Percentiles rank a stretch among this genome's conserved stretches.
Conservation (phyloP, 35 echinoderm and acorn worm genomes). For the Ptychodera flava region DNA sequence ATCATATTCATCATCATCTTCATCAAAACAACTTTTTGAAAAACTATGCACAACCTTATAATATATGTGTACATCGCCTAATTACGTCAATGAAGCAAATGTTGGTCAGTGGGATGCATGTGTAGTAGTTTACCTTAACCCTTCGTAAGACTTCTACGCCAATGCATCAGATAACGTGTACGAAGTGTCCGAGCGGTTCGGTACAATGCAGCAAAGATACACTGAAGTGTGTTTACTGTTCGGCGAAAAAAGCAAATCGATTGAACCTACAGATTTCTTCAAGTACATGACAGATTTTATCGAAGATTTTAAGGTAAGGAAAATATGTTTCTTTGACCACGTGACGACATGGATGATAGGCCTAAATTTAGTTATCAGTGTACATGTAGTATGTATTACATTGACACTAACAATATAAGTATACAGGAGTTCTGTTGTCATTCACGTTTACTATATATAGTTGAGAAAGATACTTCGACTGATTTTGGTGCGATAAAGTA, state of each 20-base stretch:
- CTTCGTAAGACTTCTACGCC: constrained; percentile 58
- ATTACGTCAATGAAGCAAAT: too few relatives aligned
- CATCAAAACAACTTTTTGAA: background rate
- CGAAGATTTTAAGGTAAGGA: constrained; percentile 48
- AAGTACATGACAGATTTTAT: constrained; percentile 39
- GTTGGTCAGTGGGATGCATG: background rate
- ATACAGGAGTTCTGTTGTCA: too few relatives aligned
- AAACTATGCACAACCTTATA: background rate
- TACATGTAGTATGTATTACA: too few relatives aligned
- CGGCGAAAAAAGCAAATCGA: constrained; percentile 62
- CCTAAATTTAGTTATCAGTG: too few relatives aligned
- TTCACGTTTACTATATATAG: too few relatives aligned
- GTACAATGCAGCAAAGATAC: constrained; percentile 74
- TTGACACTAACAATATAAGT: too few relatives aligned
- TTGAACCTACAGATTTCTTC: constrained; percentile 79
- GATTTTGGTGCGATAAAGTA: too few relatives aligned
- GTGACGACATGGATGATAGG: too few relatives aligned
- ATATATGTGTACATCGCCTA: background rate
- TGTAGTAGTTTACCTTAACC: constrained; percentile 13
- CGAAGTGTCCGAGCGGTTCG: constrained; percentile 55
- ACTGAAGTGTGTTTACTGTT: constrained; percentile 46
- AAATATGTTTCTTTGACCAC: too few relatives aligned
- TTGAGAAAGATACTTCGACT: too few relatives aligned
- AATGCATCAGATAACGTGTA: constrained; percentile 65
- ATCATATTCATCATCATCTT: background rate